Base-by-base conservation (phyloP, 2,113 vertebrate species). In the Nibea albiflora region DNA sequence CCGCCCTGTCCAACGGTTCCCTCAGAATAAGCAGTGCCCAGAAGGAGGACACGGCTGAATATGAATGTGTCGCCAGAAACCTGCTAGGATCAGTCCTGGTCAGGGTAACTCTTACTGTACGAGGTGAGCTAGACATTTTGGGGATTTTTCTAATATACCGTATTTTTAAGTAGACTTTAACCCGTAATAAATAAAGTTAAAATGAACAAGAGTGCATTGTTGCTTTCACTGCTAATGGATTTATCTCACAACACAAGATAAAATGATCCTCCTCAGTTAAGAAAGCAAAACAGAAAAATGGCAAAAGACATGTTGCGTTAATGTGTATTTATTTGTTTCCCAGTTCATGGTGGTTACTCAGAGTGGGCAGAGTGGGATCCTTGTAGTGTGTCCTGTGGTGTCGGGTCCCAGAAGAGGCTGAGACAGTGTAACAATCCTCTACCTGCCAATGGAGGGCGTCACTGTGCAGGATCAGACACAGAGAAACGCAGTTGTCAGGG, bases 261-360 rank as follows among this genome's bases (percentile, higher is more conserved):
- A 44, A 31, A 20, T 35, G 19, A 50, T 73, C 8, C 11, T 54
- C 4, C 14, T 11, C 19, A 42, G 39, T n/a, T 12, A 22, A 50
- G 10, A 62, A 52, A 24, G 11, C 15, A 39, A 5, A 68, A 72
- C 60, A 4, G 42, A 49, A 52, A 50, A 53, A 1, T 49, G 39
- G 2, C n/a, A 15, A 26, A 54, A 71, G n/a, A n/a, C 28, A 19
- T 22, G 19, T 5, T 28, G 4, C 16, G 5, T 44, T 58, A 49
- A 22, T 42, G 7, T 26, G 8, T 5, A 35, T 53, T 53, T 2
- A 35, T 64, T 7, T 9, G 12, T 61, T 61, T 85, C 93, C 44
- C 87, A 99, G 98, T 99, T 49, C 96, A 99, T 0, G 98, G 98
- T 0, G 96, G 96, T 0, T 98, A 95, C 94, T 98, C 98, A 0